Conservation (phyloP, 2,797 vertebrate genomes). For the Uromys caudimaculatus region DNA sequence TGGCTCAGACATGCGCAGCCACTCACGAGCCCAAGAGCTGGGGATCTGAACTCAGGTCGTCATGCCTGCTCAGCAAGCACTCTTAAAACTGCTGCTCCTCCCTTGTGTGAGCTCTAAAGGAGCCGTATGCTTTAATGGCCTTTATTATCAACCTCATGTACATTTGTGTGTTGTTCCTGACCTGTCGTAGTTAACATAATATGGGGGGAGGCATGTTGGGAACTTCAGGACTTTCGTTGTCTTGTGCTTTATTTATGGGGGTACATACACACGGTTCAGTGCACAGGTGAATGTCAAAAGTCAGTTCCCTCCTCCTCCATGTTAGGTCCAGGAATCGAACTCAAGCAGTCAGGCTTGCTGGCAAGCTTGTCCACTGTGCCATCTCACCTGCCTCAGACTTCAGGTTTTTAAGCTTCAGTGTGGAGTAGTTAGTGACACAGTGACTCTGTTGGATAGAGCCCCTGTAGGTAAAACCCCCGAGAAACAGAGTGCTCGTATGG, state of each 20-base stretch:
- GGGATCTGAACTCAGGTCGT: not conserved
- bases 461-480: not conserved
- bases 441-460: not conserved
- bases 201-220: not conserved
- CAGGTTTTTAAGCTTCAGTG: not conserved
- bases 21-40: no score
- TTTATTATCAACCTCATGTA: not conserved
- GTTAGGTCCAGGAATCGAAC: not conserved
- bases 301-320: not conserved
- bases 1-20: not conserved
- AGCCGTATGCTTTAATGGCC: not conserved
- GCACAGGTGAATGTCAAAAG: no score
- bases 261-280: not conserved
- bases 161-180: not conserved
- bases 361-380: not conserved
- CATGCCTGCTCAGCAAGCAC: not conserved
- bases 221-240: not conserved
- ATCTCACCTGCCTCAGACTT: not conserved
- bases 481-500: rapidly evolving
- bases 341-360: not conserved
- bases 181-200: not conserved
- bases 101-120: not conserved
- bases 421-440: not conserved
- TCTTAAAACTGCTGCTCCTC: not conserved
- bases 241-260: not conserved